phyloP scores from a whole-genome alignment of 2,888 invertebrate genomes.

The Campoplex capitator region DNA sequence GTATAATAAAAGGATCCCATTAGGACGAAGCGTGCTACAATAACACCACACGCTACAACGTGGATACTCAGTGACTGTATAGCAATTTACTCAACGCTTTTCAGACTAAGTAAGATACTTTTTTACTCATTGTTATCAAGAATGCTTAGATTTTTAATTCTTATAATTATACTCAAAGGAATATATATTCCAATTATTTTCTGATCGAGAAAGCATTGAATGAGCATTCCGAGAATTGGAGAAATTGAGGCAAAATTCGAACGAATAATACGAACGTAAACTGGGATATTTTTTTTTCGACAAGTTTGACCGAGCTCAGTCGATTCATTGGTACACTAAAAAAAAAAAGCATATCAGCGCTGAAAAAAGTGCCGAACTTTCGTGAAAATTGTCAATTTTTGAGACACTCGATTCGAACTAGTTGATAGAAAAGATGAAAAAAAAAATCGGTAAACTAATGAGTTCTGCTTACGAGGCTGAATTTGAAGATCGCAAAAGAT shows the following conservation, averaged over 20 bases:
- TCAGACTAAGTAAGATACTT: slow-evolving; percentile 3
- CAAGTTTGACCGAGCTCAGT: not conserved
- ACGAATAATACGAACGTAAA: not conserved
- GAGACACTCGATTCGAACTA: not conserved
- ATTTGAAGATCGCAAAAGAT: not conserved
- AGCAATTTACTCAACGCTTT: slow-evolving; percentile 38
- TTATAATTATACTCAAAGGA: not conserved
- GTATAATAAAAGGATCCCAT: slow-evolving; percentile 65
- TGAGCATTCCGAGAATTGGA: not conserved
- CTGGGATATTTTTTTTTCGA: not conserved
- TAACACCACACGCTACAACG: slow-evolving; percentile 20
- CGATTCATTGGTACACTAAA: not conserved
- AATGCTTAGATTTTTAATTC: slow-evolving; percentile 2
- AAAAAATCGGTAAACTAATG: not conserved
- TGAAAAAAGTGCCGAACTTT: not conserved
- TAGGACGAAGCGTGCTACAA: slow-evolving; percentile 60
- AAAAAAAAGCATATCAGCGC: not conserved
- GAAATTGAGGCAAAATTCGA: not conserved
- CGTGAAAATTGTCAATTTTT: not conserved
- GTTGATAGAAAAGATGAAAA: not conserved
- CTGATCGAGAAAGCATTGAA: not conserved
- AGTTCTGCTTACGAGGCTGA: not conserved
- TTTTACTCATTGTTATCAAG: not conserved
- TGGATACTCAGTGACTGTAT: slow-evolving; percentile 30
- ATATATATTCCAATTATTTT: slow-evolving; percentile 9